These are phyloP conservation scores for Spea multiplicata DNA, from an alignment of 2,113 vertebrate species.

Conservation along the genomic window DNA sequence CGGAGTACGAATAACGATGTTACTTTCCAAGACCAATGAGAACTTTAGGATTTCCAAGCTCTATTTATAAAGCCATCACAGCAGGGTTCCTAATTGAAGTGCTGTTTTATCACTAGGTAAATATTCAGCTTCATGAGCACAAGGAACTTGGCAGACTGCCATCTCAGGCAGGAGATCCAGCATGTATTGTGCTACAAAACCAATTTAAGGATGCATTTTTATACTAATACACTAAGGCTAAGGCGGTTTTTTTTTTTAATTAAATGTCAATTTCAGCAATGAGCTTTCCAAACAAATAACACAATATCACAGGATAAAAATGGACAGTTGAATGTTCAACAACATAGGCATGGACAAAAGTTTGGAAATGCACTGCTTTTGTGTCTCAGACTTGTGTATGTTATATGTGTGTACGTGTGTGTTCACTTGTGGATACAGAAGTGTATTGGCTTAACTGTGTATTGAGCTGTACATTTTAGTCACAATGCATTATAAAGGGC, in stretches of 20 bases:
- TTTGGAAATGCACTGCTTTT: too few relatives aligned
- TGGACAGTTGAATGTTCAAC: too few relatives aligned
- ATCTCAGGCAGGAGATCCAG: constrained; percentile 29
- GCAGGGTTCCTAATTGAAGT: constrained; percentile 39
- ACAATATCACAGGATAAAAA: too few relatives aligned
- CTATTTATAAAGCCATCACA: constrained; percentile 46
- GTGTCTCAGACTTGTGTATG: too few relatives aligned
- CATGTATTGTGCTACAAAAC: constrained; percentile 18
- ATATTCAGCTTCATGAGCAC: constrained; percentile 41
- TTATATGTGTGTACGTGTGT: too few relatives aligned
- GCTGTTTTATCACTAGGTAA: constrained; percentile 44
- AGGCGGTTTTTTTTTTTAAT: constrained; percentile 7
- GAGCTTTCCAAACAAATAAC: too few relatives aligned
- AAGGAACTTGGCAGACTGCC: constrained; percentile 37
- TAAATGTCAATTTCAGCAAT: background rate
- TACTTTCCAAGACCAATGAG: constrained; percentile 17
- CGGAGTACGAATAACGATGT: constrained; percentile 4
- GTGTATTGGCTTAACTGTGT: too few relatives aligned
- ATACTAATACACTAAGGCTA: constrained; percentile 22
- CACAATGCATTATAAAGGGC: too few relatives aligned
- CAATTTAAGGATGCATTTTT: constrained; percentile 26
- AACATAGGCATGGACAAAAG: too few relatives aligned
- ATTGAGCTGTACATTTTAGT: too few relatives aligned
- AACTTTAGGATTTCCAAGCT: constrained; percentile 14
- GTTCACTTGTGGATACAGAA: too few relatives aligned